These are phyloP conservation scores for Leptobrachium ailaonicum DNA, from an alignment of 2,113 vertebrate species.

Conservation along the genomic window DNA sequence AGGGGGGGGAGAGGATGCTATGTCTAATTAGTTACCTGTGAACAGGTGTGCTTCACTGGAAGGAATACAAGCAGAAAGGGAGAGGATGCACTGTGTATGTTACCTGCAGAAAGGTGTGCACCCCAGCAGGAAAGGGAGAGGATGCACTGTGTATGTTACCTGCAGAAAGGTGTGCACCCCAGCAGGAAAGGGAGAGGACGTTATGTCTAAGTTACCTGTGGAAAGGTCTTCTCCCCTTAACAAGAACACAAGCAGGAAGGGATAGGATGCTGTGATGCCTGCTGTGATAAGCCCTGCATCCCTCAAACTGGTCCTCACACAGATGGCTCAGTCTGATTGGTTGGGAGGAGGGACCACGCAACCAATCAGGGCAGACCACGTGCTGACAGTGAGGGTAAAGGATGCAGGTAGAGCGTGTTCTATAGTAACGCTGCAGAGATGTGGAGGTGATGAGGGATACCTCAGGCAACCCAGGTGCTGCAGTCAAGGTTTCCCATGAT, in stretches of 20 bases:
- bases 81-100: too few species aligned
- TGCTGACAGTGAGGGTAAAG: conserved; percentile 51
- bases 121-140: background rate
- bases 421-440: background rate
- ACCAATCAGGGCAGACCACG: conserved; percentile 69
- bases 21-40: too few species aligned
- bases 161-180: too few species aligned
- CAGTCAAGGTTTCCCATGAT: too few species aligned
- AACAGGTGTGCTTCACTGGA: too few species aligned
- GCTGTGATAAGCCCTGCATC: conserved; percentile 8
- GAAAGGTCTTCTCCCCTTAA: background rate
- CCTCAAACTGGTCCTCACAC: conserved; percentile 54
- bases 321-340: conserved; percentile 76
- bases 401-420: background rate
- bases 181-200: background rate
- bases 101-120: too few species aligned
- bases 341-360: background rate
- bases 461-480: background rate
- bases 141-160: background rate
- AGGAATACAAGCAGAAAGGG: too few species aligned
- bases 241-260: background rate
- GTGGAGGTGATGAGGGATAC: background rate
- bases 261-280: background rate
- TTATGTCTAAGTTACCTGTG: conserved; percentile 2
- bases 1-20: too few species aligned